Evolutionary conservation across 1,140 invertebrate genomes (phyloP).

Genomic region (Linepithema humile): DNA sequence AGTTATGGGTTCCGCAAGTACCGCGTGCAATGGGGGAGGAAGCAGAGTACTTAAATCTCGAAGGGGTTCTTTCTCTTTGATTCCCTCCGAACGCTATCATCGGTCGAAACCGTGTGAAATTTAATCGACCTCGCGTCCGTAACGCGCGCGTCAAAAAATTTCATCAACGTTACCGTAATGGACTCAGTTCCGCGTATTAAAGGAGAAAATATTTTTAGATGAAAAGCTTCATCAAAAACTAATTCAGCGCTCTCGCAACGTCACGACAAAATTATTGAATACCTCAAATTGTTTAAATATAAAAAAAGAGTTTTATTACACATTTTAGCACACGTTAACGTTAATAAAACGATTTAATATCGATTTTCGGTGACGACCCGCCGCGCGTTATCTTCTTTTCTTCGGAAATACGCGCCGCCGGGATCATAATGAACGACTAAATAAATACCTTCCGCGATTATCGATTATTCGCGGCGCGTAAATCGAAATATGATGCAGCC

Average conservation of each 20-base stretch:
- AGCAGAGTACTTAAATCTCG: constrained; percentile 61
- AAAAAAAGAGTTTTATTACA: neutral
- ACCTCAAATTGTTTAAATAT: neutral
- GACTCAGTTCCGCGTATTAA: neutral
- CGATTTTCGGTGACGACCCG: neutral
- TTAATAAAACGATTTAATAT: neutral
- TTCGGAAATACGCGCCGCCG: neutral
- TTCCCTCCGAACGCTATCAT: neutral
- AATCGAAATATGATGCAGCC: constrained; percentile 64
- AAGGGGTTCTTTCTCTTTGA: constrained; percentile 42
- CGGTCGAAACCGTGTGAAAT: neutral
- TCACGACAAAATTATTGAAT: constrained; percentile 7
- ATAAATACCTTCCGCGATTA: constrained; percentile 51
- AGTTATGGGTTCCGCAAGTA: constrained; percentile 61
- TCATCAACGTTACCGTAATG: neutral
- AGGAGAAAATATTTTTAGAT: neutral
- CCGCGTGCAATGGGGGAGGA: constrained; percentile 54
- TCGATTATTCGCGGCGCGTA: constrained; percentile 63
- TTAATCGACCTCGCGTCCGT: neutral
- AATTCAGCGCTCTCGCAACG: neutral
- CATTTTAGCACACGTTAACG: neutral
- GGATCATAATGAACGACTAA: constrained; percentile 29
- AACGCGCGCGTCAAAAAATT: neutral
- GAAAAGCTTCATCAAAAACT: neutral
- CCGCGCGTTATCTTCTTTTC: neutral